Conservation (phyloP, 2,888 invertebrate genomes). For the Drosophila fungiperda region DNA sequence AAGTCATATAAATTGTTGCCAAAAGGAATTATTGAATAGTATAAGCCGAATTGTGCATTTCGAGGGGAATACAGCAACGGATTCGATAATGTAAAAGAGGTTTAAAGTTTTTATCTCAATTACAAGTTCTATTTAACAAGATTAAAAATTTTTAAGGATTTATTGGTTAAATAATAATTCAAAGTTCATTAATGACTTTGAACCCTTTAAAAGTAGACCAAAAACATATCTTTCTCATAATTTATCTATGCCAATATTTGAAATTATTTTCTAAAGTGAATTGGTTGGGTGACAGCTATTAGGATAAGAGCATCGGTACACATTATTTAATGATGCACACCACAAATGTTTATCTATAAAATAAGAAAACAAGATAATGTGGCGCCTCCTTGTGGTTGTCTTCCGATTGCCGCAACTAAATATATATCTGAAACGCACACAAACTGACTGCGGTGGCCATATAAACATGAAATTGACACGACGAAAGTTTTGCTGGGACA, state of each 20-base stretch:
- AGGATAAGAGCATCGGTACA: neutral
- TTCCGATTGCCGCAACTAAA: constrained; percentile 19
- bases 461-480: constrained; percentile 47
- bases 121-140: too few relatives aligned
- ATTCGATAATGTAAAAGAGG: neutral
- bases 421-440: constrained; percentile 17
- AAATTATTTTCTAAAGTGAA: neutral
- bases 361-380: constrained; percentile 29
- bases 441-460: constrained; percentile 4
- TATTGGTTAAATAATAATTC: neutral
- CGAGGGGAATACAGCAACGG: neutral
- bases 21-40: constrained; percentile 19
- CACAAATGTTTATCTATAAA: constrained; percentile 35
- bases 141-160: too few relatives aligned
- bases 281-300: neutral
- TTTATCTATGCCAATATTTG: neutral
- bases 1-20: constrained; percentile 13
- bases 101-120: neutral
- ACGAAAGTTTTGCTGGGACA: constrained; percentile 29
- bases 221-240: neutral
- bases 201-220: neutral
- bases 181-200: neutral
- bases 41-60: neutral
- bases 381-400: constrained; percentile 21
- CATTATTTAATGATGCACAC: constrained; percentile 26